phyloP scores from a whole-genome alignment of 2,113 vertebrate species.

The Pterocles gutturalis region DNA sequence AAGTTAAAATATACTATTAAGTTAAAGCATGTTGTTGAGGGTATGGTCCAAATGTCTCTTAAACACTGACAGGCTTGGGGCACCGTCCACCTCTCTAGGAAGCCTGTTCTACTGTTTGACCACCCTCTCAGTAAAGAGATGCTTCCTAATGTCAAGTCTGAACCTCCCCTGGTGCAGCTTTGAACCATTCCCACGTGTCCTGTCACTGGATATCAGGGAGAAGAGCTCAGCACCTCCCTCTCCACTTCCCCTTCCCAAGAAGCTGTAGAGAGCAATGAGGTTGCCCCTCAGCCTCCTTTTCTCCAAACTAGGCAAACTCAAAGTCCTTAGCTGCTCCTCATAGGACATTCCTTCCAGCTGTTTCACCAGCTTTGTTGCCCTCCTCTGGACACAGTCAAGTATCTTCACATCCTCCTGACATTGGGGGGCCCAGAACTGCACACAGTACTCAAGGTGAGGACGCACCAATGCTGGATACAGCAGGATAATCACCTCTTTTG shows the following conservation, averaged over 20 bases:
- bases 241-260: neutral
- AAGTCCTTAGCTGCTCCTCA: neutral
- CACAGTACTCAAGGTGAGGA: neutral
- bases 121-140: neutral
- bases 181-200: accelerated
- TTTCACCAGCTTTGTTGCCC: neutral
- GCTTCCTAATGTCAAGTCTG: neutral
- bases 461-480: accelerated
- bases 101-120: neutral
- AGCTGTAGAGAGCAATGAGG: neutral
- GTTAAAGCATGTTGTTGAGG: neutral
- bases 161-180: neutral
- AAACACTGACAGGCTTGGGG: neutral
- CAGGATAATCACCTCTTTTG: accelerated
- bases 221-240: neutral
- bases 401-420: neutral
- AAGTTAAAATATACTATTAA: neutral
- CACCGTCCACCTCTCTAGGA: neutral
- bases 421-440: neutral
- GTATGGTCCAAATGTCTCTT: neutral
- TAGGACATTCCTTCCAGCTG: neutral
- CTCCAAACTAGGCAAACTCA: neutral
- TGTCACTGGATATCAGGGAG: neutral
- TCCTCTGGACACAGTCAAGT: neutral
- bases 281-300: neutral